phyloP scores from a whole-genome alignment of 1,140 invertebrate species.

The Drosophila pruinosa region DNA sequence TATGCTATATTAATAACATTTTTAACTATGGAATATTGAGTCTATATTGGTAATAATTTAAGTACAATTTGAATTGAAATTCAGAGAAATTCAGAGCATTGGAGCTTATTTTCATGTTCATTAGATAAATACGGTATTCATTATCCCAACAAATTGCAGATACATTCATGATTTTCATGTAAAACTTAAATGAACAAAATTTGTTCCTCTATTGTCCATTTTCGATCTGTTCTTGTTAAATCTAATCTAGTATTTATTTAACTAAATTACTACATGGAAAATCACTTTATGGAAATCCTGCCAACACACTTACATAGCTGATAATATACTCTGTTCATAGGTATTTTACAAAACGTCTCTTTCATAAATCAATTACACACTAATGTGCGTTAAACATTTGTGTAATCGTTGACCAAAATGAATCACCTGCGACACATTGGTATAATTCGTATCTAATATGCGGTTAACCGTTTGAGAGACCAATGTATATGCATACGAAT shows the following conservation, averaged over 20 bases:
- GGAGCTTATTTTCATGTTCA: not conserved
- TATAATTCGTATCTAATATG: constrained; percentile 59
- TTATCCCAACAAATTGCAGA: not conserved
- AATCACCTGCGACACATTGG: constrained; percentile 39
- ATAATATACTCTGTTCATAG: not conserved
- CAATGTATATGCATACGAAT: constrained; percentile 1
- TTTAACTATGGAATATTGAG: too few species aligned
- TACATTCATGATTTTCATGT: too few species aligned
- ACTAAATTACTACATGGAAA: not conserved
- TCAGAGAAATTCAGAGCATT: too few species aligned
- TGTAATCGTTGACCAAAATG: constrained; percentile 19
- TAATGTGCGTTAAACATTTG: constrained; percentile 25
- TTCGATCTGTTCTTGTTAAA: too few species aligned
- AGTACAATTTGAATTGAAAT: not conserved
- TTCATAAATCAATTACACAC: constrained; percentile 23
- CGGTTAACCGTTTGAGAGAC: constrained; percentile 53
- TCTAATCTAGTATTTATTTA: not conserved
- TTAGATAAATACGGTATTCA: too few species aligned
- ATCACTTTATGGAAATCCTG: not conserved
- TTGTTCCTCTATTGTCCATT: too few species aligned
- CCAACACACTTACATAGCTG: not conserved
- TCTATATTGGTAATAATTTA: too few species aligned
- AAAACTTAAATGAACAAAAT: too few species aligned
- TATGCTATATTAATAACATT: too few species aligned
- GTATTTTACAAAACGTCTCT: not conserved